Conservation (phyloP, 2,888 invertebrate genomes). For the Meiosimyza platycephala region DNA sequence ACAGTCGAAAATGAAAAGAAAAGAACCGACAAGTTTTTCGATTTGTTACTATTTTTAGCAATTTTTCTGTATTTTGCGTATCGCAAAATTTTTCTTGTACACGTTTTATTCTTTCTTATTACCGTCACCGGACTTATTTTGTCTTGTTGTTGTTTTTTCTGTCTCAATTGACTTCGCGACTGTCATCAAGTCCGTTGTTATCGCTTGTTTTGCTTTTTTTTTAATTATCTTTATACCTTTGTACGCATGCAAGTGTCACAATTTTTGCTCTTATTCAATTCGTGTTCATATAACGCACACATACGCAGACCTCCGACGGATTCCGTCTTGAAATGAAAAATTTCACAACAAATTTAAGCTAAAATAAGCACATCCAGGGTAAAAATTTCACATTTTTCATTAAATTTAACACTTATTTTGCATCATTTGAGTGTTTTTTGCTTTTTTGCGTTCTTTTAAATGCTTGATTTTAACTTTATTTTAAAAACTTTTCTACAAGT, state of each 20-base stretch:
- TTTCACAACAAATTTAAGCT: background rate
- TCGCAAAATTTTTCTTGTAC: constrained; percentile 31
- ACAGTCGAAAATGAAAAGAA: background rate
- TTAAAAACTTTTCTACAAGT: background rate
- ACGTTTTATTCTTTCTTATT: constrained; percentile 5
- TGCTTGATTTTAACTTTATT: background rate
- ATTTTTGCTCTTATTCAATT: constrained; percentile 43
- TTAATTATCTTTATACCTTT: constrained; percentile 37
- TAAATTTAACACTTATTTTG: background rate
- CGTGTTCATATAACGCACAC: background rate
- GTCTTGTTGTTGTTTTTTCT: constrained; percentile 22
- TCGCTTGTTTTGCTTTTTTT: constrained; percentile 19
- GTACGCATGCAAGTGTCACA: constrained; percentile 43
- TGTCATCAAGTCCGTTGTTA: background rate
- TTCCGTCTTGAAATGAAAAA: background rate
- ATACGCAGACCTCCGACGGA: background rate
- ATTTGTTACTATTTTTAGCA: constrained; percentile 58
- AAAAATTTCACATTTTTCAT: background rate
- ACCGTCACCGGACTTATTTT: background rate
- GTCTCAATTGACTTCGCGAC: constrained; percentile 31
- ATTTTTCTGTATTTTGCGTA: constrained; percentile 43
- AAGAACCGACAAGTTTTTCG: constrained; percentile 34
- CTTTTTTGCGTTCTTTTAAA: constrained; percentile 3
- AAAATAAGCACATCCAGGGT: no score
- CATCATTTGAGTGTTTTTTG: background rate